Evolutionary conservation across 2,888 invertebrate genomes (phyloP), one percentile per base, ranked within the genome.

Genomic region (Yponomeuta evonymella): DNA sequence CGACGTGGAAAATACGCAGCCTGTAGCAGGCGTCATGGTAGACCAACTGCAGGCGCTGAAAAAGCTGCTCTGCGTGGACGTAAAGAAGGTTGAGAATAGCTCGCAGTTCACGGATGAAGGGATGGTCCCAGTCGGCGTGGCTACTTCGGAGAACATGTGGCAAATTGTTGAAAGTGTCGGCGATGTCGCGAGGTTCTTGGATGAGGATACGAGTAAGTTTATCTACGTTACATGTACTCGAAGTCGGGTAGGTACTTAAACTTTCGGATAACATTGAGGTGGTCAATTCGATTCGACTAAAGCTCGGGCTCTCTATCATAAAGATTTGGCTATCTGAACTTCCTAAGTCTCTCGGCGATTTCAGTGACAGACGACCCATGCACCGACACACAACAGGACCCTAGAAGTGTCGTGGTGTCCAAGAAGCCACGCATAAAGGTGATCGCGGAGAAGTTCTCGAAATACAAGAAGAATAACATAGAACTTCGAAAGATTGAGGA

Each of bases 401-500:
- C 9, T 12, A n/a, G n/a, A 33, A 36, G 15, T 33, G 30, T 87
- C n/a, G 77, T 78, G 69, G 88, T 90, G 73, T 79, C 82, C 0
- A 81, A 89, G 1, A 74, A 76, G 12, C 91, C 91, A 0, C 79
- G 80, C 8, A 77, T 90, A 29, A 90, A 87, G 75, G 77, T 86
- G 0, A 85, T 91, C 2, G 89, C 87, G 0, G 85, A 88, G 72
- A 90, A 87, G 72, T 90, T 83, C 72, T 78, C 81, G 0, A 84
- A 83, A 71, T 86, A 76, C 74, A 89, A 85, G 71, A 84, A 78
- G 70, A 80, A 85, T 12, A 81, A 85, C 67, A 74, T 90, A 8
- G 90, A 91, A 76, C 71, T 91, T 2, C 79, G 90, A 51, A 83
- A 81, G 58, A 72, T 90, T 2, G 87, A 87, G 2, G 90, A 90